These are phyloP conservation scores for Chrysomela aeneicollis DNA, from an alignment of 2,888 invertebrate genomes.

Conservation along the genomic window DNA sequence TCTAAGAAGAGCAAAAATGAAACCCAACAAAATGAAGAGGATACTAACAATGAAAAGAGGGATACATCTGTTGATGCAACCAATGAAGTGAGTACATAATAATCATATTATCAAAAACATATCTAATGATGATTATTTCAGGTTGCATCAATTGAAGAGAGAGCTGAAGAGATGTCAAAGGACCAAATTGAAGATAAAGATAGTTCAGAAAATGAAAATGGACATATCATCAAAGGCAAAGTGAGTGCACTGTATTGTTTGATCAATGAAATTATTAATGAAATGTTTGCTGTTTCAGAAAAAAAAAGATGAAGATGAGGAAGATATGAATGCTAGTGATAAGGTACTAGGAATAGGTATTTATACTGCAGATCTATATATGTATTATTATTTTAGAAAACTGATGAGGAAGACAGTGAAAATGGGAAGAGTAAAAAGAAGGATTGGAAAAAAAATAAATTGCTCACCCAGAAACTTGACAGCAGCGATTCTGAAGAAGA, in stretches of 20 bases:
- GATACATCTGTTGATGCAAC: background rate
- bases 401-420: conserved; percentile 53
- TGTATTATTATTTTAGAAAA: conserved; percentile 35
- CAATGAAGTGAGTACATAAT: background rate
- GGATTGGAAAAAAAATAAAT: conserved; percentile 47
- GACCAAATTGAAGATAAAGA: background rate
- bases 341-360: conserved; percentile 36
- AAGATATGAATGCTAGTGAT: conserved; percentile 39
- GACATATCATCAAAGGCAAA: background rate
- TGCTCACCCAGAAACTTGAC: conserved; percentile 45
- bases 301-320: conserved; percentile 47
- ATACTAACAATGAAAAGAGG: background rate
- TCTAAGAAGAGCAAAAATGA: conserved; percentile 1
- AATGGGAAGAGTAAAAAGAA: conserved; percentile 31
- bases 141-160: conserved; percentile 11
- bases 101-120: background rate
- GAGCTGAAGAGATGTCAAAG: conserved; percentile 12
- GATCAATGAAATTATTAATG: too few relatives aligned
- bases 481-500: conserved; percentile 48
- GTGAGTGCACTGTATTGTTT: background rate
- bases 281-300: background rate
- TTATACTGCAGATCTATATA: background rate
- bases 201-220: background rate
- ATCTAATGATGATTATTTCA: background rate
- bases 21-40: background rate